phyloP scores from a whole-genome alignment of 2,113 vertebrate genomes.

The Antechinus stuartii region DNA sequence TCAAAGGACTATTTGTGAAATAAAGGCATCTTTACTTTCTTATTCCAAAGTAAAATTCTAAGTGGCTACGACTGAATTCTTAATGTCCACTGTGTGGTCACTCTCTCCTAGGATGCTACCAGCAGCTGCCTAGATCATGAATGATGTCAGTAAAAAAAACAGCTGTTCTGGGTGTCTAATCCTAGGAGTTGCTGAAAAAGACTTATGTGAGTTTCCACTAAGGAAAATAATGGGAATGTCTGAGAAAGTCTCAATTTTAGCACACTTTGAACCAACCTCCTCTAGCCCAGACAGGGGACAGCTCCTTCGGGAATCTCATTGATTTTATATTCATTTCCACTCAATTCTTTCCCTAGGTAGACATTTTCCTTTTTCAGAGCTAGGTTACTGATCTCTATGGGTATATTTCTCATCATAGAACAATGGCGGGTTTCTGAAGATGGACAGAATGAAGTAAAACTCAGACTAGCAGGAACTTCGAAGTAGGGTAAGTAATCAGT shows the following conservation, averaged over 20 bases:
- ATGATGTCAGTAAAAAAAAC: not conserved
- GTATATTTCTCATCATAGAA: not conserved
- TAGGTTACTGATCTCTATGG: not conserved
- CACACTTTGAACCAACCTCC: not conserved
- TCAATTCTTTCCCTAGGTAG: not conserved
- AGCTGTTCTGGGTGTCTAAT: not conserved
- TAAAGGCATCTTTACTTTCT: not conserved
- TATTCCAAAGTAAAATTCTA: not conserved
- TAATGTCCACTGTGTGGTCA: not conserved
- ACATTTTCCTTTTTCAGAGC: slow-evolving; percentile 8
- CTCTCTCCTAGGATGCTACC: not conserved
- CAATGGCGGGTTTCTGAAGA: not conserved
- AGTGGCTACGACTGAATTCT: not conserved
- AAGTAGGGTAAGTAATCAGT: not conserved
- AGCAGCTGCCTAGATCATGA: not conserved
- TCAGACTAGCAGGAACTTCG: not conserved
- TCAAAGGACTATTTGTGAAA: not conserved
- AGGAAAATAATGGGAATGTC: not conserved
- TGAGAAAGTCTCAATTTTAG: slow-evolving; percentile 17
- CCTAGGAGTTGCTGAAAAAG: slow-evolving; percentile 37
- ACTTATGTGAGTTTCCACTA: slow-evolving; percentile 16
- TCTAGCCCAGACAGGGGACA: not conserved
- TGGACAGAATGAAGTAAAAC: not conserved
- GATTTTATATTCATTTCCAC: not conserved
- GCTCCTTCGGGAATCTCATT: not conserved